A percentile compares a stretch with the other conserved stretches of the same genome.
phyloP scores from a whole-genome alignment of 1,140 invertebrate species.

The Ephestia elutella region DNA sequence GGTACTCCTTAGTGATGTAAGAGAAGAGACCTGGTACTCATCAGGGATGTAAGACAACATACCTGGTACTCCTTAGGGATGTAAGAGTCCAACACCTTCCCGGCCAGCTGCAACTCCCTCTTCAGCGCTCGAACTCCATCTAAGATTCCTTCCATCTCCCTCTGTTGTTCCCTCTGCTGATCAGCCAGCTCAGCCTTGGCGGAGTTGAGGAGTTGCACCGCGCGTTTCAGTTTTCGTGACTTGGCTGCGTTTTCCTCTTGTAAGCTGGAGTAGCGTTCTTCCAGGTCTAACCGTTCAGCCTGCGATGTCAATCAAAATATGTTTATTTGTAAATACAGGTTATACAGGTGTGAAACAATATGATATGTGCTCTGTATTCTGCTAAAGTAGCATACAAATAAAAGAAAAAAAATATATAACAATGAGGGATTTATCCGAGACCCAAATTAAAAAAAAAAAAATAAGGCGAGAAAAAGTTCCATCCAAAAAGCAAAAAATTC shows the following conservation, averaged over 20 bases:
- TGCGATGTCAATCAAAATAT: conserved; percentile 54
- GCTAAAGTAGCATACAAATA: too few species aligned
- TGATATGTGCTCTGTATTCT: too few species aligned
- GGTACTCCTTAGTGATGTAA: too few species aligned
- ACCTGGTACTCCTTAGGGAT: conserved; percentile 90
- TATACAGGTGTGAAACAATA: too few species aligned
- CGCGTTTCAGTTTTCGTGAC: conserved; percentile 94
- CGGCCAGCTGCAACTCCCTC: conserved; percentile 93
- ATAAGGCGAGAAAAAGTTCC: too few species aligned
- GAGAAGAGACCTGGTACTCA: too few species aligned
- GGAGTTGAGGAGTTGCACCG: conserved; percentile 86
- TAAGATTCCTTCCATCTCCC: conserved; percentile 96
- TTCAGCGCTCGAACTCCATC: conserved; percentile 93
- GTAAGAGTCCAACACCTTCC: conserved; percentile 89
- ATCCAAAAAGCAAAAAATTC: too few species aligned
- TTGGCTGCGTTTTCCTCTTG: conserved; percentile 95
- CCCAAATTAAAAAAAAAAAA: too few species aligned
- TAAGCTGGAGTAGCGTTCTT: conserved; percentile 95
- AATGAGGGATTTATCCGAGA: too few species aligned
- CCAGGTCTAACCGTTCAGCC: conserved; percentile 94
- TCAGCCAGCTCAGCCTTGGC: conserved; percentile 92
- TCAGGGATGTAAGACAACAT: not conserved
- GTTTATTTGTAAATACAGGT: too few species aligned
- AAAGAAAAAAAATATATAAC: too few species aligned
- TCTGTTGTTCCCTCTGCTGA: conserved; percentile 93